A percentile compares a stretch with the other conserved stretches of the same genome.
phyloP scores from a whole-genome alignment of 1,140 invertebrate genomes.

The Cyrtorhinus lividipennis region DNA sequence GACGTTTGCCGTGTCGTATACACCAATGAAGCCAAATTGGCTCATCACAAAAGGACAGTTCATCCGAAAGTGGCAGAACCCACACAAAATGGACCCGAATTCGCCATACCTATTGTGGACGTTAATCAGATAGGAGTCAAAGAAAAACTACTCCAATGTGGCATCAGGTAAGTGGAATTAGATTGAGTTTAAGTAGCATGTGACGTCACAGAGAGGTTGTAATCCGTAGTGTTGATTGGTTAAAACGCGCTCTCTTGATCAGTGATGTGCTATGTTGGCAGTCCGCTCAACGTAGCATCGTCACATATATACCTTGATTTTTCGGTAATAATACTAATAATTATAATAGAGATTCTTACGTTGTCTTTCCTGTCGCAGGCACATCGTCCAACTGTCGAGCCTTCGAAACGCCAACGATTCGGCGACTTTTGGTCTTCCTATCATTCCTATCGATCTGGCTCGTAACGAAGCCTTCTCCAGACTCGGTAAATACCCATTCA shows the following conservation, averaged over 20 bases:
- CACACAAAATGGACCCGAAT: too few species aligned
- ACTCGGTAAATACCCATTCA: not conserved
- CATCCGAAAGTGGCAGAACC: not conserved
- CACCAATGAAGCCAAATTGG: not conserved
- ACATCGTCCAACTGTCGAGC: not conserved
- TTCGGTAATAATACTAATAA: not conserved
- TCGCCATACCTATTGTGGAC: not conserved
- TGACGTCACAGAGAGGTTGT: too few species aligned
- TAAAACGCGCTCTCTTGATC: too few species aligned
- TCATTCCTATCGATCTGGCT: not conserved
- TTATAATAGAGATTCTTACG: not conserved
- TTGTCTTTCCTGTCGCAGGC: not conserved
- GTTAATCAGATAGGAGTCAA: not conserved
- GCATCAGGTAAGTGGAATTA: not conserved
- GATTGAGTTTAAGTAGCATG: too few species aligned
- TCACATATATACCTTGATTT: too few species aligned
- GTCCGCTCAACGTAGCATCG: too few species aligned
- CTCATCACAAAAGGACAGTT: not conserved
- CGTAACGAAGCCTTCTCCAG: not conserved
- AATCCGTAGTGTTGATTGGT: too few species aligned
- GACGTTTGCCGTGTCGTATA: not conserved
- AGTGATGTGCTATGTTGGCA: too few species aligned
- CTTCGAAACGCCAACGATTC: not conserved
- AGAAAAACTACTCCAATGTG: not conserved
- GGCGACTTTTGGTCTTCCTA: not conserved